A percentile compares a stretch with the other conserved stretches of the same genome.
Conservation (phyloP, 2,797 vertebrate genomes). For the Enteromius paludinosus region DNA sequence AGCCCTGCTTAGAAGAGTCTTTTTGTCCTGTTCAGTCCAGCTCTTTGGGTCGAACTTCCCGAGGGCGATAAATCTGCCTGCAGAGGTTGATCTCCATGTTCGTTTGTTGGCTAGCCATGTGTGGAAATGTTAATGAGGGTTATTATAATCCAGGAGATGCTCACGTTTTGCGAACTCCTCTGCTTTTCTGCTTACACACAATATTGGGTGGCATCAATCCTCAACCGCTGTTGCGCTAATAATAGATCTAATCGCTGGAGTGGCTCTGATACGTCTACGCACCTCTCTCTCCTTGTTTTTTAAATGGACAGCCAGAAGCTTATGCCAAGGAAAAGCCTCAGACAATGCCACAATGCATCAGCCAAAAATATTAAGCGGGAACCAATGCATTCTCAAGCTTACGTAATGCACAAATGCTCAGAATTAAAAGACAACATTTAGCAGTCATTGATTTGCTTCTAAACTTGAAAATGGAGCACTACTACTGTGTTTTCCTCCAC, state of each 20-base stretch:
- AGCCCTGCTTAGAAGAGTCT: not conserved
- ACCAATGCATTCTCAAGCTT: not conserved
- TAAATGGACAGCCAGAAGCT: conserved; percentile 23
- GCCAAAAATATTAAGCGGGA: not conserved
- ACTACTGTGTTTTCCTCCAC: conserved; percentile 18
- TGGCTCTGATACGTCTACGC: conserved; percentile 32
- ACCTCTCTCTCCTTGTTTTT: conserved; percentile 37
- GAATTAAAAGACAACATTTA: conserved; percentile 32
- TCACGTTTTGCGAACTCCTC: conserved; percentile 76
- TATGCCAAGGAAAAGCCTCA: conserved; percentile 4
- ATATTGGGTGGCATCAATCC: conserved; percentile 70
- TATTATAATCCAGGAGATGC: conserved; percentile 76
- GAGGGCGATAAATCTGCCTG: conserved; percentile 69
- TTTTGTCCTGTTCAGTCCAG: conserved; percentile 14
- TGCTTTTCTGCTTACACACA: conserved; percentile 69
- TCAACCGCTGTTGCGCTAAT: conserved; percentile 65
- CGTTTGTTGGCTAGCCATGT: conserved; percentile 80
- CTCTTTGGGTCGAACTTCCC: conserved; percentile 20
- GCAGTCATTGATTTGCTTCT: conserved; percentile 21
- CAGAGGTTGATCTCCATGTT: conserved; percentile 75
- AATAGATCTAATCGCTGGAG: conserved; percentile 70
- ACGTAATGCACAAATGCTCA: conserved; percentile 2
- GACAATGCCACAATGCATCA: not conserved
- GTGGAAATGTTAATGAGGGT: conserved; percentile 87
- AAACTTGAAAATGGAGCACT: conserved; percentile 27